Evolutionary conservation across 2,888 invertebrate genomes (phyloP), one percentile per base, ranked within the genome.

Genomic region (Tetramorium bicarinatum): DNA sequence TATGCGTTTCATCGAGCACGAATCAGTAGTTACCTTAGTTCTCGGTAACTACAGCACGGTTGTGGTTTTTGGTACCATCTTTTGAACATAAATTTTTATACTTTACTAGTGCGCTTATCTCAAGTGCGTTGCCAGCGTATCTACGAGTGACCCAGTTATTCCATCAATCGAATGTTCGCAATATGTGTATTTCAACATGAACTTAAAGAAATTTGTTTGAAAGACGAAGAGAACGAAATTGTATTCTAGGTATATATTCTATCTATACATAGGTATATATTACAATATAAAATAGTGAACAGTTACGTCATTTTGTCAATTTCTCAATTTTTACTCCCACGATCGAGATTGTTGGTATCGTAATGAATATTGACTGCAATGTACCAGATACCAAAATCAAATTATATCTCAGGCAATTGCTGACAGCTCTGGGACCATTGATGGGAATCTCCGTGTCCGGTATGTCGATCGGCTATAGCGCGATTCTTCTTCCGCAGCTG

Each of bases 381-480:
- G 15, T 3, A 49, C 4, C 52, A 9, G 49, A 67, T 13, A 29
- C 72, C 1, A 29, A 87, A 79, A 76, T 85, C 0, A 91, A 86
- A 81, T 87, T 88, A 34, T 83, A 89, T 52, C 25, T 79, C 13
- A 86, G 89, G 69, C 92, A 97, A 96, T 95, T 95, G 18, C 90
- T 96, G 71, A 96, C 96, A 49, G 95, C 96, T 4, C 91, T 95
- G 9, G 96, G 96, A 0, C 95, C 96, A 0, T 95, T 96, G 72
- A 92, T 96, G 52, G 93, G 96, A 54, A 96, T 96, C 1, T 94
- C 96, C 86, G 95, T 96, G 0, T 95, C 96, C 0, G 97, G 97
- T 1, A 95, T 97, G 91, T 96, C 96, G 0, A 96, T 96, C 0
- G 97, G 97, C 0, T 97, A 96, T 93, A 97, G 97, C 2, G 96